These are phyloP conservation scores for Tetrapedia diversipes DNA, from an alignment of 2,888 invertebrate species.

Conservation along the genomic window DNA sequence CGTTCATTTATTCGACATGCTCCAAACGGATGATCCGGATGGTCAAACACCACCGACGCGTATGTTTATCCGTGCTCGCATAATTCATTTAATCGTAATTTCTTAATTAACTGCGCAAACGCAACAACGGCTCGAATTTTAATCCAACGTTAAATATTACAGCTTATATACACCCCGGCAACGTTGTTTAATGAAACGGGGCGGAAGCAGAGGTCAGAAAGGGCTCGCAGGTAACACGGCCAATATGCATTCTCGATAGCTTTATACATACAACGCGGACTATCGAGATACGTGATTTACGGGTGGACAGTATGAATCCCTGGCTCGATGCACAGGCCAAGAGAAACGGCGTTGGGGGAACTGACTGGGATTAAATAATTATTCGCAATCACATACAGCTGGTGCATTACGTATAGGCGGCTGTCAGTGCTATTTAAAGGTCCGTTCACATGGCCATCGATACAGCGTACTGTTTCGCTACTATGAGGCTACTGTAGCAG, in stretches of 20 bases:
- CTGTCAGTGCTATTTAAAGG: slow-evolving; percentile 57
- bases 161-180: neutral
- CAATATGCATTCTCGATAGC: slow-evolving; percentile 46
- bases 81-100: neutral
- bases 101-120: slow-evolving; percentile 20
- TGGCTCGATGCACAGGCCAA: slow-evolving; percentile 56
- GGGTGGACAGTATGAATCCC: slow-evolving; percentile 73
- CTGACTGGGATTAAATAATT: slow-evolving; percentile 77
- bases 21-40: neutral
- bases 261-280: slow-evolving; percentile 35
- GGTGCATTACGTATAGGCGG: slow-evolving; percentile 70
- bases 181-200: slow-evolving; percentile 29
- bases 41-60: neutral
- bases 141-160: slow-evolving; percentile 10
- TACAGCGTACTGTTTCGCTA: neutral
- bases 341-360: slow-evolving; percentile 48
- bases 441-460: slow-evolving; percentile 36
- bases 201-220: slow-evolving; percentile 29
- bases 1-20: neutral
- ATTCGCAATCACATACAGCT: slow-evolving; percentile 77
- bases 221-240: slow-evolving; percentile 21
- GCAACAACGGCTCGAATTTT: slow-evolving; percentile 1
- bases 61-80: neutral
- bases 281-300: slow-evolving; percentile 72
- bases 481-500: neutral